phyloP scores from a whole-genome alignment of 2,888 invertebrate species.

The Eurytoma californica region DNA sequence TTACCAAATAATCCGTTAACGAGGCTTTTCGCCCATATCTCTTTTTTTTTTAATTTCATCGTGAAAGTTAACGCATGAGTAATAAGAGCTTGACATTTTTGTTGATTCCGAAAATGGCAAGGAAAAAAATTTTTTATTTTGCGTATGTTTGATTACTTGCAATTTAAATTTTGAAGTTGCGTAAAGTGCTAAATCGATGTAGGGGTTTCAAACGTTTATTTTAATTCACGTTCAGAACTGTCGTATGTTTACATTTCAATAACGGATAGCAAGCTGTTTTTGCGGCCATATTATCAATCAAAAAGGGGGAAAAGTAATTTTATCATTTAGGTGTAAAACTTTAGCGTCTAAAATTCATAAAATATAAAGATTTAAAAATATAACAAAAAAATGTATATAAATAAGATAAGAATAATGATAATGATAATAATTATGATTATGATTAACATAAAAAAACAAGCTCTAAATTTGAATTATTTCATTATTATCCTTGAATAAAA shows the following conservation, averaged over 20 bases:
- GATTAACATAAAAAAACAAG: constrained; percentile 41
- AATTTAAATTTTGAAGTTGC: too few relatives aligned
- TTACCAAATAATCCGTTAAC: constrained; percentile 27
- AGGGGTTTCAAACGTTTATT: too few relatives aligned
- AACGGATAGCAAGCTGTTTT: constrained; percentile 44
- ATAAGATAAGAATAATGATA: constrained; percentile 37
- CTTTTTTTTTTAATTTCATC: constrained; percentile 7
- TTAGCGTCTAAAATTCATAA: constrained; percentile 51
- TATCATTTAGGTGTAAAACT: constrained; percentile 53
- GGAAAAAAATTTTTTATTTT: not conserved
- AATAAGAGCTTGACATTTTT: not conserved
- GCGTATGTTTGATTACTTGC: too few relatives aligned
- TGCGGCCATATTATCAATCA: constrained; percentile 56
- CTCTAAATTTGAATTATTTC: constrained; percentile 62
- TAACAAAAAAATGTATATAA: constrained; percentile 50
- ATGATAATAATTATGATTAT: constrained; percentile 45
- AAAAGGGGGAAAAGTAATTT: constrained; percentile 53
- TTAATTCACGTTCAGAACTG: constrained; percentile 8
- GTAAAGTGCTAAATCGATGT: too few relatives aligned
- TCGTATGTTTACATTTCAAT: not conserved
- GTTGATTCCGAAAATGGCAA: not conserved
- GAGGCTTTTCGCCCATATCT: constrained; percentile 21
- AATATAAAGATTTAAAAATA: constrained; percentile 49
- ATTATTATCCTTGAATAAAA: constrained; percentile 58
- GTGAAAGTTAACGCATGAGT: not conserved